Conservation (phyloP, 2,113 vertebrate genomes). For the Xenotilapia longispinis region DNA sequence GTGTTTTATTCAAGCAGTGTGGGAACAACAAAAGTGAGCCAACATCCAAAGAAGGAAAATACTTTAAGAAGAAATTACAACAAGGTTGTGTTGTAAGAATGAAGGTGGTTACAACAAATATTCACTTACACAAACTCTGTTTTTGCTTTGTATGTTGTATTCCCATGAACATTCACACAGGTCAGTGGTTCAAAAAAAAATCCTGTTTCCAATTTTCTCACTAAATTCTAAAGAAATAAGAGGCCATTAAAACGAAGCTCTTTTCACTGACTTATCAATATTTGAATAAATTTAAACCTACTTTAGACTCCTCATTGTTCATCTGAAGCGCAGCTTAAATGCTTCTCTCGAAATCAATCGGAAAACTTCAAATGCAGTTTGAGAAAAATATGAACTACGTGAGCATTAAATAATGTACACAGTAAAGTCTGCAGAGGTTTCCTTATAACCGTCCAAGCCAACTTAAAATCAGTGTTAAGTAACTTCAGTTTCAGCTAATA, state of each 20-base stretch:
- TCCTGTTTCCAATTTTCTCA: not conserved
- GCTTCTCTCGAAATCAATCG: not conserved
- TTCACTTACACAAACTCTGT: not conserved
- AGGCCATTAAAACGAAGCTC: not conserved
- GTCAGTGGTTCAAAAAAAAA: not conserved
- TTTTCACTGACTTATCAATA: not conserved
- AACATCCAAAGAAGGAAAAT: not conserved
- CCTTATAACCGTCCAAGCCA: not conserved
- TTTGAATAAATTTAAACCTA: not conserved
- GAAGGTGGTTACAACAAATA: not conserved
- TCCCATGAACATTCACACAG: not conserved
- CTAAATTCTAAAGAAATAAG: not conserved
- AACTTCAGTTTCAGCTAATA: not conserved
- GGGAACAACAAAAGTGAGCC: not conserved
- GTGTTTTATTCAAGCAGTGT: not conserved
- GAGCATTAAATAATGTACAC: not conserved
- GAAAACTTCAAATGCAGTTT: not conserved
- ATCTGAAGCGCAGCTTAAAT: not conserved
- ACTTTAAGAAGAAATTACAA: not conserved
- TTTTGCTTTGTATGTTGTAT: not conserved
- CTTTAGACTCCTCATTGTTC: not conserved
- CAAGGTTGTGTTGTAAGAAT: not conserved
- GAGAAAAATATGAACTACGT: not conserved
- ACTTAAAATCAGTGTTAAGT: not conserved
- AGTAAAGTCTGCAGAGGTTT: not conserved